Percentiles rank a stretch among this genome's conserved stretches.
Conservation (phyloP, 2,797 vertebrate species). For the Arremon aurantiirostris region DNA sequence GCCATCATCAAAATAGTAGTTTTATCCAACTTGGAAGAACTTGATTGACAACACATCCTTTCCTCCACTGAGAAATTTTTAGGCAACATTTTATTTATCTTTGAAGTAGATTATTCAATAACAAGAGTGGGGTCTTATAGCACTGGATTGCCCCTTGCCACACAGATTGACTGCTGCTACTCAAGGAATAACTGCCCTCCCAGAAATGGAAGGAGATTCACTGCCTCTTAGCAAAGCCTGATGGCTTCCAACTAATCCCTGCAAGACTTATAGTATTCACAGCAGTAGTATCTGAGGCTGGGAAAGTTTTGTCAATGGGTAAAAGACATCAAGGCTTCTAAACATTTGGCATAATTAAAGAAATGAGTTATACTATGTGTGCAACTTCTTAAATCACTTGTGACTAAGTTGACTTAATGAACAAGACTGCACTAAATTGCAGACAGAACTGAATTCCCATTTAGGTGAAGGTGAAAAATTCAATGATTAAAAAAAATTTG, state of each 20-base stretch:
- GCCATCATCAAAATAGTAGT: background rate
- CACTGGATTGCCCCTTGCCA: background rate
- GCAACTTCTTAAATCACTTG: background rate
- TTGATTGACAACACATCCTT: background rate
- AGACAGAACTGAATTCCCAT: background rate
- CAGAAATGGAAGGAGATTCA: background rate
- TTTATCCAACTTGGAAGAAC: background rate
- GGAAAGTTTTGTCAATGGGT: background rate
- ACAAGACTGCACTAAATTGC: background rate
- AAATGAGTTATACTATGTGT: fast-evolving
- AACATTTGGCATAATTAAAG: background rate
- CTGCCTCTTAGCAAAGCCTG: background rate
- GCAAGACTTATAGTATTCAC: background rate
- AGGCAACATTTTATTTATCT: background rate
- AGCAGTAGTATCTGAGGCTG: background rate
- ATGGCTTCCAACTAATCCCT: background rate
- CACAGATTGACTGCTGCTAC: background rate
- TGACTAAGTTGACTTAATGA: background rate
- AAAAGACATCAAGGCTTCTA: background rate
- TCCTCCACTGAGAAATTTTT: background rate
- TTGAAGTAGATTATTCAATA: background rate
- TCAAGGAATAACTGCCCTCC: background rate
- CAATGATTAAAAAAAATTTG: background rate
- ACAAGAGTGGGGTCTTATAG: background rate
- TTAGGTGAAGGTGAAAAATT: background rate